Evolutionary conservation across 2,797 vertebrate genomes (phyloP).

Genomic region (Lacerta bilineata): DNA sequence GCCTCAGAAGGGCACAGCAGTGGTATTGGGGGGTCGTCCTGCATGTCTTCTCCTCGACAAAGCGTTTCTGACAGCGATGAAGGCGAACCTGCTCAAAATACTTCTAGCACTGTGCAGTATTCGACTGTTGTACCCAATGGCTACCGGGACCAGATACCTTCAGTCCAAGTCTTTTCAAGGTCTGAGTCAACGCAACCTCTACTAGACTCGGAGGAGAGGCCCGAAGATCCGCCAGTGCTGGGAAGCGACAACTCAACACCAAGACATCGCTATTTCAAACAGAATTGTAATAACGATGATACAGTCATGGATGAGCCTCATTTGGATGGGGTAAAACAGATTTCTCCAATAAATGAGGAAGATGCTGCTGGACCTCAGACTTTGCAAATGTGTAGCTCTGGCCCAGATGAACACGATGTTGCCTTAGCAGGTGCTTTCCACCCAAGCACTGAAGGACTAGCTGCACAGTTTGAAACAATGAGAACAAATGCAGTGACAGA

Average conservation of each 20-base stretch:
- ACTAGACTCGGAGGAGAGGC: constrained; percentile 91
- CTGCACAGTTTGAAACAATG: constrained; percentile 63
- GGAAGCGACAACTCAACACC: constrained; percentile 67
- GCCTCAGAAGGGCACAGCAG: constrained; percentile 96
- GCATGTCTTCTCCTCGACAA: constrained; percentile 95
- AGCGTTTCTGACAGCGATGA: constrained; percentile 95
- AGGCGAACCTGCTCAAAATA: constrained; percentile 89
- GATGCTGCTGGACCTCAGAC: constrained; percentile 73
- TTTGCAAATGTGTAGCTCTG: constrained; percentile 76
- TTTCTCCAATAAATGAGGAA: constrained; percentile 65
- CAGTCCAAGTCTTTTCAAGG: constrained; percentile 85
- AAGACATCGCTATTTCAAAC: constrained; percentile 78
- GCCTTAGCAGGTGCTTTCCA: constrained; percentile 66
- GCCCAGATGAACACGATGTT: constrained; percentile 74
- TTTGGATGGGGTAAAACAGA: constrained; percentile 75
- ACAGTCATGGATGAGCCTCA: constrained; percentile 64
- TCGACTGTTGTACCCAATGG: constrained; percentile 91
- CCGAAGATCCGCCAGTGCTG: constrained; percentile 77
- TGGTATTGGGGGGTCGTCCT: constrained; percentile 96
- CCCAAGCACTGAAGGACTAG: constrained; percentile 68
- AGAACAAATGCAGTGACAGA: constrained; percentile 58
- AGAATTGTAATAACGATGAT: constrained; percentile 70
- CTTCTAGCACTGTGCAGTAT: constrained; percentile 93
- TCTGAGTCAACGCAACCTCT: constrained; percentile 97
- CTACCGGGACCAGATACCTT: constrained; percentile 87